Percentiles rank a stretch among this genome's conserved stretches.
Evolutionary conservation across 2,113 vertebrate genomes (phyloP).

Genomic region (Marmota monax): DNA sequence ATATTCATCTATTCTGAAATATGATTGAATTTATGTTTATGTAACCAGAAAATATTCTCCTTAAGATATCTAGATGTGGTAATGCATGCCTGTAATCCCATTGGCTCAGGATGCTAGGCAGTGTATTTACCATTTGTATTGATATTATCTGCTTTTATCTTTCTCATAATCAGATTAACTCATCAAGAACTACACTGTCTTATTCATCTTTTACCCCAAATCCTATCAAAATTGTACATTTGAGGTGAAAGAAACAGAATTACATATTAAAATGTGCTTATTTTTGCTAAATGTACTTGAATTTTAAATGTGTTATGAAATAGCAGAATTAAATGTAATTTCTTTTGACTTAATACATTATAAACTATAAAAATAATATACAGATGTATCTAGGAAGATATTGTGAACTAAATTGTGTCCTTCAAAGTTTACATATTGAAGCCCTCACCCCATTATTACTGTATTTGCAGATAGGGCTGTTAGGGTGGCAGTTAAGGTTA

Average conservation of each 20-base stretch:
- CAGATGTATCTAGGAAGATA: neutral
- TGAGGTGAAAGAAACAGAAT: slow-evolving; percentile 3
- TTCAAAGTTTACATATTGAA: neutral
- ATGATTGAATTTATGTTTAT: neutral
- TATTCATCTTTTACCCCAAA: neutral
- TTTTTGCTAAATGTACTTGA: slow-evolving; percentile 55
- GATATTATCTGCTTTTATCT: slow-evolving; percentile 48
- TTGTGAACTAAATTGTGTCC: neutral
- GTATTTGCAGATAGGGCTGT: too few relatives aligned
- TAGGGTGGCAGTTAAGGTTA: neutral
- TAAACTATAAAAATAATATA: neutral
- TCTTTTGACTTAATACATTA: slow-evolving; percentile 42
- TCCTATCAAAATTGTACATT: slow-evolving; percentile 53
- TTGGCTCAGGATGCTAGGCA: too few relatives aligned
- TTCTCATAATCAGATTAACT: slow-evolving; percentile 33
- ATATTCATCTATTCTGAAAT: slow-evolving; percentile 38
- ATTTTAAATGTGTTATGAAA: slow-evolving; percentile 57
- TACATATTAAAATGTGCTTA: slow-evolving; percentile 44
- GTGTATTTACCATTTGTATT: neutral
- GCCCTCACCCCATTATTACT: neutral
- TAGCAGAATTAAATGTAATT: slow-evolving; percentile 39
- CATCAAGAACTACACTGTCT: neutral
- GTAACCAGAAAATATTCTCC: slow-evolving; percentile 15
- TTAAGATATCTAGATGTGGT: neutral
- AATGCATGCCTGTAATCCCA: too few relatives aligned